Conservation (phyloP, 2,797 vertebrate species). For the Monodelphis domestica region DNA sequence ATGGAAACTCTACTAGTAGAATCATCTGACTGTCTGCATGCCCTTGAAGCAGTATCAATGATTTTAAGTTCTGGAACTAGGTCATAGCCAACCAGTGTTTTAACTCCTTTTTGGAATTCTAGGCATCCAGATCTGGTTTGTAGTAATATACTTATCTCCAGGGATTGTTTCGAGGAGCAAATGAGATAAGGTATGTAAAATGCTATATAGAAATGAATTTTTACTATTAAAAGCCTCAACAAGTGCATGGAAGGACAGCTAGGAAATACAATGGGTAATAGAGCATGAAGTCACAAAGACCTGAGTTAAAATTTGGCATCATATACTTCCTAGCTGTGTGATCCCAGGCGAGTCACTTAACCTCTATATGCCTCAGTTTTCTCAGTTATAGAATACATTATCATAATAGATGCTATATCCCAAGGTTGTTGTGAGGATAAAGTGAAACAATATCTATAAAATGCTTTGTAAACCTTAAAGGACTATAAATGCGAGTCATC, state of each 20-base stretch:
- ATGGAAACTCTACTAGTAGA: conserved; percentile 92
- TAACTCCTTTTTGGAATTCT: conserved; percentile 86
- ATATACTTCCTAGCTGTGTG: too few species aligned
- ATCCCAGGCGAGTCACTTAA: neutral
- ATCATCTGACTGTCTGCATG: conserved; percentile 93
- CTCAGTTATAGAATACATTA: neutral
- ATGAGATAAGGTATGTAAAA: neutral
- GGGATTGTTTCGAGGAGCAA: neutral
- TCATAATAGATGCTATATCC: neutral
- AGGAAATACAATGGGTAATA: neutral
- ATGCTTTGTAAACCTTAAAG: neutral
- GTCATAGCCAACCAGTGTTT: conserved; percentile 93
- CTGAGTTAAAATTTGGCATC: neutral
- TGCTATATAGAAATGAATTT: neutral
- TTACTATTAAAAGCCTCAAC: neutral
- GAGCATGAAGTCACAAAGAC: neutral
- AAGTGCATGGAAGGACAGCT: neutral
- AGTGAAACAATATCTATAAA: neutral
- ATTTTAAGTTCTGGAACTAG: conserved; percentile 95
- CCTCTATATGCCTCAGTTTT: neutral
- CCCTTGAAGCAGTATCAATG: conserved; percentile 90
- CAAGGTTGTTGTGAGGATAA: neutral
- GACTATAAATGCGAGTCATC: neutral
- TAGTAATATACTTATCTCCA: neutral
- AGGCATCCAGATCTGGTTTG: neutral